phyloP scores from a whole-genome alignment of 1,140 invertebrate genomes.

The Saccostrea cuccullata region DNA sequence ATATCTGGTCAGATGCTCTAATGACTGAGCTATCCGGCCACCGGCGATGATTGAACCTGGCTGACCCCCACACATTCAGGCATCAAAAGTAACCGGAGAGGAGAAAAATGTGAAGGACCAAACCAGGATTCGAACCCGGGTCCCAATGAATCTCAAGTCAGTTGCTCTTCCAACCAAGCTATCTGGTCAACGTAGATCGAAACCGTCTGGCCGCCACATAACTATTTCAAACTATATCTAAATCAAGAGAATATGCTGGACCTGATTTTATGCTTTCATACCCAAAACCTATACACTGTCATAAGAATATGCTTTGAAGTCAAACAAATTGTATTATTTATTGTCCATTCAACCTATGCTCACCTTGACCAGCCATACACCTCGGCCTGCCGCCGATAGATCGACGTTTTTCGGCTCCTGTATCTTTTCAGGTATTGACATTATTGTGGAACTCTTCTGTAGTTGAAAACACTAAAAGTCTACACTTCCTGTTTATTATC shows the following conservation, averaged over 20 bases:
- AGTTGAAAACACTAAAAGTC: not conserved
- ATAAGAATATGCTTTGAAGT: not conserved
- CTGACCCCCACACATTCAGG: too few relatives aligned
- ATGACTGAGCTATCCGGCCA: too few relatives aligned
- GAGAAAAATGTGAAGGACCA: too few relatives aligned
- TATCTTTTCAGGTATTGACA: slow-evolving; percentile 82
- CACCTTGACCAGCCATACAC: slow-evolving; percentile 97
- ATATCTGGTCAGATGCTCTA: too few relatives aligned
- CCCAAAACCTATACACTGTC: not conserved
- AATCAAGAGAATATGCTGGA: not conserved
- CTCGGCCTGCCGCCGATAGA: slow-evolving; percentile 90
- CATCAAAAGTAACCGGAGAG: too few relatives aligned
- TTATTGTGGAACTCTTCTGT: slow-evolving; percentile 45
- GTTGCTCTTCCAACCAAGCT: too few relatives aligned
- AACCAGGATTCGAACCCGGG: too few relatives aligned
- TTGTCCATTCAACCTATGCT: not conserved
- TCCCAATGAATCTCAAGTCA: too few relatives aligned
- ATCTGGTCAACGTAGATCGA: too few relatives aligned
- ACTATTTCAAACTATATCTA: not conserved
- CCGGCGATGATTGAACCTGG: too few relatives aligned
- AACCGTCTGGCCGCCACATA: too few relatives aligned
- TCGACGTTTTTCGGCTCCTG: slow-evolving; percentile 83
- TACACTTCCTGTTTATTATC: slow-evolving; percentile 5
- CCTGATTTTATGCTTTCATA: not conserved
- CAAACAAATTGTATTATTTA: not conserved